Base-by-base conservation (phyloP, 2,888 invertebrate genomes). In the Thalpophila matura region DNA sequence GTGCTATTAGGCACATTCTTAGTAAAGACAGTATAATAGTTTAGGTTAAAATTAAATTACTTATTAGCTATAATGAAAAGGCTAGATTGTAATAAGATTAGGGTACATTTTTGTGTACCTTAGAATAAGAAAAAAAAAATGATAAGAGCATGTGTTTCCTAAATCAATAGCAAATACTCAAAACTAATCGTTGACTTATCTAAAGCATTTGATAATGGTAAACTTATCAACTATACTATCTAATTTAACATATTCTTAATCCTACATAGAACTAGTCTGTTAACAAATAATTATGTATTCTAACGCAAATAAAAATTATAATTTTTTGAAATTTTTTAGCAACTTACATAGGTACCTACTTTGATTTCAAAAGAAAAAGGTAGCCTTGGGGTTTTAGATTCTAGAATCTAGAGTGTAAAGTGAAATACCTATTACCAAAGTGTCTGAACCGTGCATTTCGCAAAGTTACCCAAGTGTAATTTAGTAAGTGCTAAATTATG, bases 131-230 rank as follows among this genome's bases (percentile, higher is more conserved):
- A n/a, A n/a, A n/a, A n/a, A n/a, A n/a, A n/a, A n/a, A n/a, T n/a
- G n/a, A n/a, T n/a, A n/a, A n/a, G n/a, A n/a, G n/a, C n/a, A 14
- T 24, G 9, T n/a, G 12, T 53, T 29, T 22, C 22, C 18, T 24
- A 55, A 56, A 63, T 63, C 67, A 66, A 67, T 67, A 37, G 45
- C 16, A 56, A 63, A 56, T 40, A 67, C 45, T 56, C 22, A 3
- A 26, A 31, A 38, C n/a, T 38, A 40, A 63, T 63, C 57, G 24
- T 7, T 6, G 31, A 29, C 9, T 46, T 63, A 63, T 68, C 63
- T 56, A 46, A 67, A 63, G 31, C 57, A 56, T 63, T 56, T 26
- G 58, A 56, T 67, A 56, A 35, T 5, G 16, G 26, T 12, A 18
- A 16, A 18, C 26, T 26, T 63, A 67, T 62, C 20, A 22, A 4